Evolutionary conservation across 92 coral and sea anemone genomes (phyloP).

Genomic region (Galaxea fascicularis): DNA sequence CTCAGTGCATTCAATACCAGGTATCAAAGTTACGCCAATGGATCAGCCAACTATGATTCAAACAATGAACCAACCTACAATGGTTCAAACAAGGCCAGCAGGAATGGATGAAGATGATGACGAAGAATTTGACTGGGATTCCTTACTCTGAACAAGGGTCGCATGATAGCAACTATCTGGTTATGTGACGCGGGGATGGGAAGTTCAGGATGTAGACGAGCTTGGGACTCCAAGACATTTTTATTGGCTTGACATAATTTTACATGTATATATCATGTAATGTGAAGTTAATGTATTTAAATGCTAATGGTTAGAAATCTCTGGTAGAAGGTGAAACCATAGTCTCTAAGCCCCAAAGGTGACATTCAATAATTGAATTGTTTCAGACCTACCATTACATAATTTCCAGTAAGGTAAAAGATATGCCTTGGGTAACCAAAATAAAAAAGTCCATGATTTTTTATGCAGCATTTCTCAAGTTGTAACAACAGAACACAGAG

Average conservation of each 20-base stretch:
- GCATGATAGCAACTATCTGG: not conserved
- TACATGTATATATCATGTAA: not conserved
- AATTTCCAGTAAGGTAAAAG: too few relatives aligned
- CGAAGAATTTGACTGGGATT: constrained; percentile 99
- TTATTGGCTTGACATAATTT: constrained; percentile 1
- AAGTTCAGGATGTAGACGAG: not conserved
- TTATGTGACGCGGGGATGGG: not conserved
- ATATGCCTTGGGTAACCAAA: too few relatives aligned
- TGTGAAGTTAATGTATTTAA: constrained; percentile 16
- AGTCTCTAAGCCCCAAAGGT: not conserved
- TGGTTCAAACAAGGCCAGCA: constrained; percentile 40
- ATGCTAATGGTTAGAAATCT: constrained; percentile 7
- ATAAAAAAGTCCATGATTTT: too few relatives aligned
- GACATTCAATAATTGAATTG: not conserved
- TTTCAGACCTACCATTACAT: too few relatives aligned
- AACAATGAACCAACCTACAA: constrained; percentile 56
- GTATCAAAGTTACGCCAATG: constrained; percentile 80
- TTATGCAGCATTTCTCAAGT: too few relatives aligned
- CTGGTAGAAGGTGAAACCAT: constrained; percentile 1
- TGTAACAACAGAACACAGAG: not conserved
- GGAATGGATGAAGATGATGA: constrained; percentile 89
- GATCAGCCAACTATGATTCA: constrained; percentile 43
- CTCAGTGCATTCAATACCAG: constrained; percentile 80
- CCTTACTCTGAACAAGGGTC: constrained; percentile 71
- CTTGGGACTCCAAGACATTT: not conserved